Evolutionary conservation across 2,113 vertebrate genomes (phyloP).

Genomic region (Cairina moschata): DNA sequence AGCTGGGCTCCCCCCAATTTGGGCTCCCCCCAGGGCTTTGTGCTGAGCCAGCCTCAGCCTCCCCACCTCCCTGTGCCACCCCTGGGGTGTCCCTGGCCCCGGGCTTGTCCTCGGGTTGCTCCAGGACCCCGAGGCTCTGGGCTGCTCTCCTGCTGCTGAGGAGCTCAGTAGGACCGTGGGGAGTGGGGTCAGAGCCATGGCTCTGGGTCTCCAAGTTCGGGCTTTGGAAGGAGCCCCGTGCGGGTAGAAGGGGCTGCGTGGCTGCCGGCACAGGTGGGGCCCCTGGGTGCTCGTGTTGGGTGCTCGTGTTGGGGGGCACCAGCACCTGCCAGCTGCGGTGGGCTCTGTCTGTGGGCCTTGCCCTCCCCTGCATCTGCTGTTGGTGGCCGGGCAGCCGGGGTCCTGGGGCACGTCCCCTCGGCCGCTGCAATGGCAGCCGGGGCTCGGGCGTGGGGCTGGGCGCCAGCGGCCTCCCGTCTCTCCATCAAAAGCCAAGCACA

Average conservation of each 20-base stretch:
- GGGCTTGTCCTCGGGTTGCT: background rate
- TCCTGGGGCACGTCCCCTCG: too few relatives aligned
- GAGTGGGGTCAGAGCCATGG: accelerated
- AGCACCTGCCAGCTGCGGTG: too few relatives aligned
- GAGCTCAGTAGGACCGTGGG: accelerated
- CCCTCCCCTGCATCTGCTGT: background rate
- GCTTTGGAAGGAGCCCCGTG: too few relatives aligned
- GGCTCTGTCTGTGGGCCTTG: too few relatives aligned
- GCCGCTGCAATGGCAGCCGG: background rate
- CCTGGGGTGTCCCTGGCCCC: too few relatives aligned
- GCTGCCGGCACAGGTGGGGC: too few relatives aligned
- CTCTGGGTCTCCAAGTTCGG: accelerated
- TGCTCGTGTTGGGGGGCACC: too few relatives aligned
- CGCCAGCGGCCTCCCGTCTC: accelerated
- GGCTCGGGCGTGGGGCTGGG: background rate
- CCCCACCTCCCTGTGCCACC: background rate
- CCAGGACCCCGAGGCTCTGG: background rate
- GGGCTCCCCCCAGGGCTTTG: background rate
- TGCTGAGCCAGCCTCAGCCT: background rate
- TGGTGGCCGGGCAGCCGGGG: background rate
- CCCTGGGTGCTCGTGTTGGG: too few relatives aligned
- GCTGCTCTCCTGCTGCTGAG: background rate
- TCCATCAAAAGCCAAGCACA: background rate
- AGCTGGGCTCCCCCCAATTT: background rate
- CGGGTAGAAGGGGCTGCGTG: too few relatives aligned